Conservation (phyloP, 1,140 invertebrate species). For the Samia ricini region DNA sequence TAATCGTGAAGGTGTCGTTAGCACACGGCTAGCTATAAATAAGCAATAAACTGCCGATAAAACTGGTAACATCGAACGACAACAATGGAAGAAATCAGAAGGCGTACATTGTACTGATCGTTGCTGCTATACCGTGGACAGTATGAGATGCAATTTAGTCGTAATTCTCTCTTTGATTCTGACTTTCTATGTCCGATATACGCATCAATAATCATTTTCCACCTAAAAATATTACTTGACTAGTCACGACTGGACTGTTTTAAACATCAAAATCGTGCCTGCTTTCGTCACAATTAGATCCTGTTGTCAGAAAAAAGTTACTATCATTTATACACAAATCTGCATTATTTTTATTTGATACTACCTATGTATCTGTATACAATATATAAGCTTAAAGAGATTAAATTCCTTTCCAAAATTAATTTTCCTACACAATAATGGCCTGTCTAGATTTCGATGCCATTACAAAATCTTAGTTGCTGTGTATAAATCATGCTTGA, state of each 20-base stretch:
- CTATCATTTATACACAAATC: background rate
- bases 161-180: too few species aligned
- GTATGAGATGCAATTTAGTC: too few species aligned
- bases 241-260: constrained; percentile 13
- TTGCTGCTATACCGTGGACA: too few species aligned
- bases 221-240: background rate
- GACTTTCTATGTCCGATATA: background rate
- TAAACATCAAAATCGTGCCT: constrained; percentile 16
- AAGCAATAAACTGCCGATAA: constrained; percentile 1
- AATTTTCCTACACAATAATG: background rate
- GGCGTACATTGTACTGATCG: too few species aligned
- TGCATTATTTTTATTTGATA: background rate
- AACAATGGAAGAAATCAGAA: too few species aligned
- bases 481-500: constrained; percentile 23
- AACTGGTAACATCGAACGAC: too few species aligned
- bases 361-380: background rate
- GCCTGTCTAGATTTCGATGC: background rate
- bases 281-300: background rate
- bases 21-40: constrained; percentile 7
- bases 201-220: background rate
- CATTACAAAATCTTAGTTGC: constrained; percentile 15
- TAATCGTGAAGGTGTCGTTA: constrained; percentile 4
- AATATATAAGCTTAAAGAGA: background rate
- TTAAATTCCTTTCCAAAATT: background rate
- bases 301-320: background rate